Conservation (phyloP, 2,113 vertebrate genomes). For the Macaca mulatta region DNA sequence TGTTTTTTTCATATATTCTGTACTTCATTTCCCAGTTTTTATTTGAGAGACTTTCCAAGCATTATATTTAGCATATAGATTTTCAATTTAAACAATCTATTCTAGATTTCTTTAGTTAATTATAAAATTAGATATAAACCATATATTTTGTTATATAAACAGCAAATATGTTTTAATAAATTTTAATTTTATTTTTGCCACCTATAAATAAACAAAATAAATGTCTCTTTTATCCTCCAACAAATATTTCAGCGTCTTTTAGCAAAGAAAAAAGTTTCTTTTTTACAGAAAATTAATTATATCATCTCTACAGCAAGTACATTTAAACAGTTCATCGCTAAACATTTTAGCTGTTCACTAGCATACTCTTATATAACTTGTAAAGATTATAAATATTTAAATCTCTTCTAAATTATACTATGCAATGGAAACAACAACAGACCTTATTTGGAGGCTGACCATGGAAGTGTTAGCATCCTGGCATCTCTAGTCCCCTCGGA, state of each 20-base stretch:
- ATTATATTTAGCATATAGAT: neutral
- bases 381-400: neutral
- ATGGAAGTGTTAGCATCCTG: neutral
- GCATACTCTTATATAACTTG: neutral
- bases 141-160: neutral
- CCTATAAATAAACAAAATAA: neutral
- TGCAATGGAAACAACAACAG: neutral
- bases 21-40: neutral
- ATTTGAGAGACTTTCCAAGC: neutral
- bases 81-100: neutral
- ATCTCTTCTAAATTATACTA: neutral
- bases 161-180: neutral
- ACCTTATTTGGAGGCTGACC: neutral
- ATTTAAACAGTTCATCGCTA: neutral
- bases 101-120: conserved; percentile 6
- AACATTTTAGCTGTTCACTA: neutral
- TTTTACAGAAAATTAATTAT: neutral
- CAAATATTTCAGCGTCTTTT: neutral
- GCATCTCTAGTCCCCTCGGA: neutral
- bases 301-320: neutral
- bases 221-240: neutral
- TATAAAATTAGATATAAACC: neutral
- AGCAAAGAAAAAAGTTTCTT: neutral
- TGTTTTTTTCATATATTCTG: neutral
- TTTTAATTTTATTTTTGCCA: neutral